These are phyloP conservation scores for Eclectus roratus DNA, from an alignment of 2,113 vertebrate genomes.

Conservation along the genomic window DNA sequence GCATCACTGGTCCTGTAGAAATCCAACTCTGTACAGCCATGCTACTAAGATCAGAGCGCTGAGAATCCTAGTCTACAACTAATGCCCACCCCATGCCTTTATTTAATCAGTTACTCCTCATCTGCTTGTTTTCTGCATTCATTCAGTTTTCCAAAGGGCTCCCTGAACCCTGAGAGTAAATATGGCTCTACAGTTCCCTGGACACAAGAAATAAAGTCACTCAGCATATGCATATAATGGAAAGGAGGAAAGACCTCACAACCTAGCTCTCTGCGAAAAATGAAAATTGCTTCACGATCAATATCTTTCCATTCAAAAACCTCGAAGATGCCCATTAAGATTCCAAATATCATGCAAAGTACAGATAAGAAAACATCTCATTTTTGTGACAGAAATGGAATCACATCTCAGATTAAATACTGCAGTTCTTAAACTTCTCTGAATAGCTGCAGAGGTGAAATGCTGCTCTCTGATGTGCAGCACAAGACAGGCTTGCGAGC, in stretches of 20 bases:
- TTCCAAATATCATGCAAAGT: neutral
- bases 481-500: neutral
- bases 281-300: neutral
- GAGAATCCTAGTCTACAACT: neutral
- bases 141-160: neutral
- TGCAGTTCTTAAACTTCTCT: neutral
- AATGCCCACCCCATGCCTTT: neutral
- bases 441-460: neutral
- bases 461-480: neutral
- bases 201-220: neutral
- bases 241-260: neutral
- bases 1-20: neutral
- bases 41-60: neutral
- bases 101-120: neutral
- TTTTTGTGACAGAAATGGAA: neutral
- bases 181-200: neutral
- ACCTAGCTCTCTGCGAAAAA: neutral
- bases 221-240: neutral
- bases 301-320: neutral
- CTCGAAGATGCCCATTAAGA: neutral
- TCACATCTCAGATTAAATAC: neutral
- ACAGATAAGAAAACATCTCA: neutral
- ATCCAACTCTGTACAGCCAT: neutral
- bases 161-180: neutral
- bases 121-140: neutral